These are phyloP conservation scores for Hippocampus mohnikei DNA, from an alignment of 2,113 vertebrate species.

Conservation along the genomic window DNA sequence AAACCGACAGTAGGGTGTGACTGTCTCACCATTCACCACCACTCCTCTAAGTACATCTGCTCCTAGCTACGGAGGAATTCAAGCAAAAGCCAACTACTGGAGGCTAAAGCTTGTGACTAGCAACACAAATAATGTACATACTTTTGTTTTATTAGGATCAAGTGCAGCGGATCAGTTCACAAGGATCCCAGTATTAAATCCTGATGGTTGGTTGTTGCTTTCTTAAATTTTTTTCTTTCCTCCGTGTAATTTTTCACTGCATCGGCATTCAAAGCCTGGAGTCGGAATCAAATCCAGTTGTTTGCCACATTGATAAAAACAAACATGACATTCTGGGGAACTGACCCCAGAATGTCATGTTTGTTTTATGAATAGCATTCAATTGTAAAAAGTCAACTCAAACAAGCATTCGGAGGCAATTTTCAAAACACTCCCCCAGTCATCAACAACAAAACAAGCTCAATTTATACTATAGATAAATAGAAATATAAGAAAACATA, in stretches of 20 bases:
- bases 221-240: too few relatives aligned
- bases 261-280: too few relatives aligned
- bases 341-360: too few relatives aligned
- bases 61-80: slow-evolving; percentile 43
- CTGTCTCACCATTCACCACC: slow-evolving; percentile 37
- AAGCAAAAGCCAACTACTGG: slow-evolving; percentile 31
- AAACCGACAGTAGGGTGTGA: slow-evolving; percentile 56
- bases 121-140: slow-evolving; percentile 8
- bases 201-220: not conserved
- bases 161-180: not conserved
- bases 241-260: too few relatives aligned
- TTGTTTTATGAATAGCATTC: not conserved
- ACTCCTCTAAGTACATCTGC: slow-evolving; percentile 41
- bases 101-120: slow-evolving; percentile 37
- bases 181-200: not conserved
- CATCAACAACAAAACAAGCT: not conserved
- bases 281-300: too few relatives aligned
- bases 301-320: too few relatives aligned
- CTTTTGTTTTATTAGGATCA: not conserved
- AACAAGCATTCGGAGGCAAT: not conserved
- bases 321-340: not conserved
- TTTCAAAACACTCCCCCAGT: not conserved
- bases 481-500: too few relatives aligned
- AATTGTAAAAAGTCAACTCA: not conserved
- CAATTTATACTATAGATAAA: too few relatives aligned